These are phyloP conservation scores for Drosophila multiciliata DNA, from an alignment of 2,888 invertebrate species.

Conservation along the genomic window DNA sequence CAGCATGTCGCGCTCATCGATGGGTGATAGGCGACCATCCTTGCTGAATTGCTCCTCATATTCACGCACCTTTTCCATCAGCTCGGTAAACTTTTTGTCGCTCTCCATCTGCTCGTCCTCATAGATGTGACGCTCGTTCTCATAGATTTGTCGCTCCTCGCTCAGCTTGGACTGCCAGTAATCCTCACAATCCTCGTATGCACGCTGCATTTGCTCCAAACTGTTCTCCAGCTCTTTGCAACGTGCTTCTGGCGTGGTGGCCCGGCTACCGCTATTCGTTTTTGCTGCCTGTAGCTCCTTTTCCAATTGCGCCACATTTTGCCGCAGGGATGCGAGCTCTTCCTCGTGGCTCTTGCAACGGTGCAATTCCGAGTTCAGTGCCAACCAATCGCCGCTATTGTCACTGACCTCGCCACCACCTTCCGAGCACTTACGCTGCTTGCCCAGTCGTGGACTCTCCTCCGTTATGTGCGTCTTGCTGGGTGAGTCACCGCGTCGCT, in stretches of 20 bases:
- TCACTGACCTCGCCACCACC: conserved; percentile 84
- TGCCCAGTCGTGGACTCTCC: conserved; percentile 87
- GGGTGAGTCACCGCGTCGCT: conserved; percentile 87
- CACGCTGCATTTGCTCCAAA: conserved; percentile 90
- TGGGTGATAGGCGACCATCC: conserved; percentile 89
- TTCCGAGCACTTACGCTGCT: conserved; percentile 87
- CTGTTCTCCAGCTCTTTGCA: conserved; percentile 90
- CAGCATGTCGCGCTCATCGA: conserved; percentile 90
- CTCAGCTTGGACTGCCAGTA: conserved; percentile 93
- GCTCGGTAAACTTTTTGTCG: conserved; percentile 91
- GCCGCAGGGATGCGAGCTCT: conserved; percentile 75
- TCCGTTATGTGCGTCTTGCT: conserved; percentile 85
- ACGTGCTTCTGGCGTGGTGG: conserved; percentile 85
- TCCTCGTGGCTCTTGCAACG: conserved; percentile 73
- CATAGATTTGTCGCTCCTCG: conserved; percentile 90
- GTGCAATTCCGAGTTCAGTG: conserved; percentile 83
- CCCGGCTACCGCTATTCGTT: conserved; percentile 23
- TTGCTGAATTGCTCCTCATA: conserved; percentile 91
- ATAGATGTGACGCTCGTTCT: conserved; percentile 88
- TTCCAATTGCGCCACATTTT: conserved; percentile 79
- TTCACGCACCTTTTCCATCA: conserved; percentile 91
- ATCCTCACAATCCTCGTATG: conserved; percentile 94
- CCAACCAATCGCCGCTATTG: conserved; percentile 84
- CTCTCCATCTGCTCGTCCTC: conserved; percentile 91
- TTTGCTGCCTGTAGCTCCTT: conserved; percentile 67